phyloP scores from a whole-genome alignment of 2,888 invertebrate species.

The Tupiocoris notatus region DNA sequence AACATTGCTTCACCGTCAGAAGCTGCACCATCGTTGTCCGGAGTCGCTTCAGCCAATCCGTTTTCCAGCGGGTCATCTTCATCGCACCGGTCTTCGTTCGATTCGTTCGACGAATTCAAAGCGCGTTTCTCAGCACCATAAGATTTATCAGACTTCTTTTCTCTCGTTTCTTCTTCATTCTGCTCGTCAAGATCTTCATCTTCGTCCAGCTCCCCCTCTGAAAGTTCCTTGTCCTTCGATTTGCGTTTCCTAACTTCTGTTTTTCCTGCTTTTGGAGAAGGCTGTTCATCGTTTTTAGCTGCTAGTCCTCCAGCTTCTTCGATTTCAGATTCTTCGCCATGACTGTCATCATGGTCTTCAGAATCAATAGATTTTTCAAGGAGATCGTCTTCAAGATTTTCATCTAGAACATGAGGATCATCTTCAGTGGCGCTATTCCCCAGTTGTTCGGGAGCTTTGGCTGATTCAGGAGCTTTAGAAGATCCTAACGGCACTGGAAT shows the following conservation, averaged over 20 bases:
- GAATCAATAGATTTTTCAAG: background rate
- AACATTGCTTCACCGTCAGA: background rate
- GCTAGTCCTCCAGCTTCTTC: background rate
- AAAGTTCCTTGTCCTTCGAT: conserved; percentile 6
- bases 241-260: conserved; percentile 1
- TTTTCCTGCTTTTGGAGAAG: background rate
- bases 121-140: too few relatives aligned
- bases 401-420: background rate
- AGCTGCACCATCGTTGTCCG: background rate
- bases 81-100: background rate
- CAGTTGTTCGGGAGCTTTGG: background rate
- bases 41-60: background rate
- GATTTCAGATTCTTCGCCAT: background rate
- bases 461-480: background rate
- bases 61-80: background rate
- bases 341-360: too few relatives aligned
- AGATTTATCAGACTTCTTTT: background rate
- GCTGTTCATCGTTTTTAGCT: background rate
- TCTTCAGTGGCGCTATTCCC: background rate
- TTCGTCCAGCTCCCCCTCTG: conserved; percentile 31
- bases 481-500: background rate
- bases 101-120: too few relatives aligned
- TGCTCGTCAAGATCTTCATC: background rate
- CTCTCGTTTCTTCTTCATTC: conserved; percentile 11
- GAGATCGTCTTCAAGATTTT: background rate